Base-by-base conservation (phyloP, 2,113 vertebrate species). In the Salvelinus alpinus region DNA sequence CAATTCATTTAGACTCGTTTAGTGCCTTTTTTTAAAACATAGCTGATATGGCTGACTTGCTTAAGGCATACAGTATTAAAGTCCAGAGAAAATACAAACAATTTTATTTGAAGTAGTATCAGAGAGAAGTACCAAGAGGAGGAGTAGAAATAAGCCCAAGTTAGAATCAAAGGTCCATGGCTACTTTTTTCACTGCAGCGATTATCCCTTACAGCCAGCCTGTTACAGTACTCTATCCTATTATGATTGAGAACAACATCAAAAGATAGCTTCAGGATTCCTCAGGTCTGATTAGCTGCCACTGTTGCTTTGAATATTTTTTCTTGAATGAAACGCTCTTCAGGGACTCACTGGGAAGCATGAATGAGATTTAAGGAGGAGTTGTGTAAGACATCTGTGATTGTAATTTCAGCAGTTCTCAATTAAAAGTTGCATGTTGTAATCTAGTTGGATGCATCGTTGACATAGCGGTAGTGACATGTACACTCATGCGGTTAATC, bases 401-500 rank as follows among this genome's bases (percentile, higher is more conserved):
- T 70, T 12, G 57, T 70, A 74, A 31, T 79, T 34, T 7, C 65
- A 44, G 65, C 64, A 78, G 73, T 57, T 76, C 65, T 84, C 82
- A 89, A 88, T 90, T 91, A 88, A 91, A 88, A 85, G 79, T 80
- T 81, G 71, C 75, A 74, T 87, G 83, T 86, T 86, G 64, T 86
- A 85, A 88, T 90, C 78, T 79, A 47, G 76, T 76, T 78, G 81
- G 79, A 85, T 59, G 82, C 64, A 48, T 34, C 68, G 74, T 74
- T 80, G 82, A 85, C 74, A 65, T 77, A 77, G 73, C 77, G 25
- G 71, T 74, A 60, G 78, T 77, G 89, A 86, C 86, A 72, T 86
- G 84, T 65, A 84, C 87, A 82, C 65, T 78, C 80, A 71, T 83
- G 84, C 79, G 75, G 54, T 70, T 87, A 90, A 90, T 92, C 78